Conservation (phyloP, 2,113 vertebrate genomes). For the Thamnophis sirtalis region DNA sequence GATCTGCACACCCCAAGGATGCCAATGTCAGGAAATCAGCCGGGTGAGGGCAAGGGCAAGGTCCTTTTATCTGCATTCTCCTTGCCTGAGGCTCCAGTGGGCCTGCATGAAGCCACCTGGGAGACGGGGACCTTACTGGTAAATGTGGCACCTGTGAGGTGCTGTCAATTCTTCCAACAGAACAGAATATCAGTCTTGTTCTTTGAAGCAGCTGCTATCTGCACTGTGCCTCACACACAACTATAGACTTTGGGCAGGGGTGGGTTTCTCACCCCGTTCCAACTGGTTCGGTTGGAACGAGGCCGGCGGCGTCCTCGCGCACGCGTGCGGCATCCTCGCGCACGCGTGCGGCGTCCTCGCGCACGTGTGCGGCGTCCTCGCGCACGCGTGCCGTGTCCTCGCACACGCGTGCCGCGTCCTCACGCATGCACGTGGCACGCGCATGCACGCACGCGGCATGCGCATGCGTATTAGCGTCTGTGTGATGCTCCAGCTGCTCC, state of each 20-base stretch:
- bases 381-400: no score
- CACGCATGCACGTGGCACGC: no score
- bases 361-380: no score
- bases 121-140: not conserved
- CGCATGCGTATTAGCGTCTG: no score
- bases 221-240: not conserved
- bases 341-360: no score
- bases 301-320: no score
- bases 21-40: not conserved
- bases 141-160: not conserved
- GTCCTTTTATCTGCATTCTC: not conserved
- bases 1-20: not conserved
- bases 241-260: not conserved
- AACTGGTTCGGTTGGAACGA: no score
- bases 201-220: not conserved
- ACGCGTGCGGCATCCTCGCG: no score
- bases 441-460: no score
- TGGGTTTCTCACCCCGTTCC: no score
- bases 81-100: not conserved
- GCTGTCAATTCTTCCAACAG: not conserved
- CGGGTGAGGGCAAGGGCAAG: not conserved
- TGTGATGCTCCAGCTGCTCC: no score
- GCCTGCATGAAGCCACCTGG: not conserved
- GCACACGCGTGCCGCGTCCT: no score
- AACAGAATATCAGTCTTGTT: not conserved